Evolutionary conservation across 2,888 invertebrate genomes (phyloP), one percentile per base, ranked within the genome.

Genomic region (Thumatha senex): DNA sequence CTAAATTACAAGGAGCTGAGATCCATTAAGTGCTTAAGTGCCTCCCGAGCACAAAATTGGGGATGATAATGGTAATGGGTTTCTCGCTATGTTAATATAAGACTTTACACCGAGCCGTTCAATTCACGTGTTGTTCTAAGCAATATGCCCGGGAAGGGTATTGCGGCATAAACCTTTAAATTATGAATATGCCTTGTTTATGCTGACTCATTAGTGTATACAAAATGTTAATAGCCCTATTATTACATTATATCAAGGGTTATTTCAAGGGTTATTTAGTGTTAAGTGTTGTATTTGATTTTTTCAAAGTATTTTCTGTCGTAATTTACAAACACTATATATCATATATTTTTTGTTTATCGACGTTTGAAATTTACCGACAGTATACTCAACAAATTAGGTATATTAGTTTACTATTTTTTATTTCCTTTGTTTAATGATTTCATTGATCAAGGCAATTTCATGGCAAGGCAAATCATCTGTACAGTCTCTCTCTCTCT

Each of bases 21-120:
- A 89, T 85, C 88, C 89, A 88, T 90, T 89, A 89, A 89, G 87
- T 89, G 84, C 87, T 89, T 89, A 89, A 89, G 89, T 89, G 89
- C 88, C 88, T 84, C 82, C 82, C 85, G 84, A 88, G 89, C 84
- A 85, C 84, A 81, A 89, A 89, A 90, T 89, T 89, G 87, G 80
- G 86, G 86, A 89, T 88, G 86, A 89, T 89, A 88, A 88, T 89
- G 86, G 83, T 84, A 89, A 89, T 82, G 86, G 86, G 86, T 83
- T 82, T 80, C 86, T 86, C 80, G 85, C 84, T 84, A 86, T 89
- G 88, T 85, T 88, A 88, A 89, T 89, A 86, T 83, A 83, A 79
- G 76, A 80, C 77, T 83, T 80, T 76, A 79, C 78, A 80, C 74
- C 67, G 74, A 74, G 76, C 74, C 70, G 72, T 74, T 78, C 80